Conservation (phyloP, 2,113 vertebrate genomes). For the Argyrosomus japonicus region DNA sequence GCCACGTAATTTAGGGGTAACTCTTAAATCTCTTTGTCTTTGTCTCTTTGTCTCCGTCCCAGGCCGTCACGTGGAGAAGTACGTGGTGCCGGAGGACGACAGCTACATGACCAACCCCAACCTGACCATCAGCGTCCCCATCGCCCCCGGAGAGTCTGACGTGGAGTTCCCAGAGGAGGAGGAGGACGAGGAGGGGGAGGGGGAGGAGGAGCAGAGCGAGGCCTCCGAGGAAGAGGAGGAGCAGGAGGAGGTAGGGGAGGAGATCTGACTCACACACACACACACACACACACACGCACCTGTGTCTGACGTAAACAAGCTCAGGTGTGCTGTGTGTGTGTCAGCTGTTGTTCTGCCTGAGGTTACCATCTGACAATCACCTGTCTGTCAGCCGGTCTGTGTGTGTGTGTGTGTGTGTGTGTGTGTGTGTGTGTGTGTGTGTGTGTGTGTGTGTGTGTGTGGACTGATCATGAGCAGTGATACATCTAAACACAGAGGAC, state of each 20-base stretch:
- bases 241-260: conserved; percentile 18
- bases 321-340: conserved; percentile 51
- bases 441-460: too few species aligned
- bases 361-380: conserved; percentile 16
- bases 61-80: conserved; percentile 82
- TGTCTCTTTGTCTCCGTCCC: background rate
- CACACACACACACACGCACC: conserved; percentile 30
- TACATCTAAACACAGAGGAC: too few species aligned
- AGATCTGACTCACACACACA: conserved; percentile 1
- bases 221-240: conserved; percentile 61
- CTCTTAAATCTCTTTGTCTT: background rate
- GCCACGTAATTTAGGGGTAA: too few species aligned
- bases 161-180: conserved; percentile 91
- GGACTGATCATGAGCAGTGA: too few species aligned
- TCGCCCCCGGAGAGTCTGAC: conserved; percentile 94
- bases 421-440: background rate
- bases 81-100: conserved; percentile 78
- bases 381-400: background rate
- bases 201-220: conserved; percentile 67
- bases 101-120: conserved; percentile 89
- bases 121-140: conserved; percentile 93
- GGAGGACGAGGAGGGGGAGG: conserved; percentile 78
- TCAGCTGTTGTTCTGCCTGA: conserved; percentile 28
- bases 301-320: conserved; percentile 37
- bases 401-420: conserved; percentile 28